A percentile compares a stretch with the other conserved stretches of the same genome.
Conservation (phyloP, 1,140 invertebrate genomes). For the Zaprionus inermis region DNA sequence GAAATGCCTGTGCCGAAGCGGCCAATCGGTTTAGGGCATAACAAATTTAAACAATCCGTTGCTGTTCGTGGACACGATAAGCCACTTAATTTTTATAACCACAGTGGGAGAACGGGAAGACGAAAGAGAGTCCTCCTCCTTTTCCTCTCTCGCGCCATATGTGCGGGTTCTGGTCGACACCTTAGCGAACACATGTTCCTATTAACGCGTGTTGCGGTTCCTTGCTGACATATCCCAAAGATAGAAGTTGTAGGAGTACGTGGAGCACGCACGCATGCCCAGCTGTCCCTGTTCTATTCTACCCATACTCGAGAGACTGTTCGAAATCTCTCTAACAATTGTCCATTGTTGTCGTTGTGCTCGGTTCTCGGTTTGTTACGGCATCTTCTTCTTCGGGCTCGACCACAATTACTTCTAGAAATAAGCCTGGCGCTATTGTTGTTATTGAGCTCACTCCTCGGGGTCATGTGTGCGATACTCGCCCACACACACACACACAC, state of each 20-base stretch:
- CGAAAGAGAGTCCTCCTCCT: not conserved
- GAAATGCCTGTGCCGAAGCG: slow-evolving; percentile 24
- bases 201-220: slow-evolving; percentile 74
- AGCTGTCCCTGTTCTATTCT: slow-evolving; percentile 55
- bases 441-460: slow-evolving; percentile 9
- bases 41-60: slow-evolving; percentile 59
- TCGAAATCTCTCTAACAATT: slow-evolving; percentile 63
- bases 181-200: slow-evolving; percentile 68
- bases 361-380: slow-evolving; percentile 37
- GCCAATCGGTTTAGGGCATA: slow-evolving; percentile 46
- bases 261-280: slow-evolving; percentile 51
- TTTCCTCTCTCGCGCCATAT: slow-evolving; percentile 5
- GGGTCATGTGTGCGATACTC: slow-evolving; percentile 22
- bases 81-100: slow-evolving; percentile 73
- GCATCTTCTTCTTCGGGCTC: slow-evolving; percentile 39
- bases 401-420: slow-evolving; percentile 65
- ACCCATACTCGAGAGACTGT: slow-evolving; percentile 43
- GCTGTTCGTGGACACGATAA: slow-evolving; percentile 59
- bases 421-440: slow-evolving; percentile 73
- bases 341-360: slow-evolving; percentile 65
- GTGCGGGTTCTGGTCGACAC: slow-evolving; percentile 50
- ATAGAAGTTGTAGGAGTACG: slow-evolving; percentile 17
- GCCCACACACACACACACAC: slow-evolving; percentile 37
- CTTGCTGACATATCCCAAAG: slow-evolving; percentile 48
- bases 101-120: slow-evolving; percentile 26